These are phyloP conservation scores for Calidris pugnax DNA, from an alignment of 2,113 vertebrate genomes.

Conservation along the genomic window DNA sequence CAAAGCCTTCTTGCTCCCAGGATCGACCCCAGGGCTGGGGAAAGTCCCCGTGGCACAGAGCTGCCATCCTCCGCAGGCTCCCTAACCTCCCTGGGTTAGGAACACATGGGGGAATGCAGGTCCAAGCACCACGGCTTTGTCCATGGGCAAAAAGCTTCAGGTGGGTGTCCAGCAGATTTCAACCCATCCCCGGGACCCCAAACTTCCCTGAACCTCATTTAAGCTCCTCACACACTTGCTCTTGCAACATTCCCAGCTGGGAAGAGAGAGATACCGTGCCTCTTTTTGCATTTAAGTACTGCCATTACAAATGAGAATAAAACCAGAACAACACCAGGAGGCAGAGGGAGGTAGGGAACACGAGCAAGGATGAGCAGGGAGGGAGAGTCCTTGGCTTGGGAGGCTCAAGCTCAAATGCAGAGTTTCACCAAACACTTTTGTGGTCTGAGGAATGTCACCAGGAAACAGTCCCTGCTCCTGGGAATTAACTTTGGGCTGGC, in stretches of 20 bases:
- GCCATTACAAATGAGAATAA: neutral
- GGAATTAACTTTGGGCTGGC: neutral
- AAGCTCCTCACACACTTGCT: neutral
- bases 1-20: neutral
- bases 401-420: neutral
- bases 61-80: fast-evolving
- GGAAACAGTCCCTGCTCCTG: neutral
- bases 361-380: neutral
- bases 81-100: neutral
- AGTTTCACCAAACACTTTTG: neutral
- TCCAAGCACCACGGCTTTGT: neutral
- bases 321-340: neutral
- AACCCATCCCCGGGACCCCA: neutral
- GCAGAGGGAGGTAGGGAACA: neutral
- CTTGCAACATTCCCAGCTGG: neutral
- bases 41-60: fast-evolving
- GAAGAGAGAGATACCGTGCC: neutral
- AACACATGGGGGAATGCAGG: fast-evolving
- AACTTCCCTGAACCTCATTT: neutral
- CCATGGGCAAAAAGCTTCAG: neutral
- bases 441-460: neutral
- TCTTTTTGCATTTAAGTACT: neutral
- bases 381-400: neutral
- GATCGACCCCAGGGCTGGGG: fast-evolving
- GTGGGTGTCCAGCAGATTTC: neutral